Evolutionary conservation across 2,797 vertebrate genomes (phyloP).

Genomic region (Pogoniulus pusillus): DNA sequence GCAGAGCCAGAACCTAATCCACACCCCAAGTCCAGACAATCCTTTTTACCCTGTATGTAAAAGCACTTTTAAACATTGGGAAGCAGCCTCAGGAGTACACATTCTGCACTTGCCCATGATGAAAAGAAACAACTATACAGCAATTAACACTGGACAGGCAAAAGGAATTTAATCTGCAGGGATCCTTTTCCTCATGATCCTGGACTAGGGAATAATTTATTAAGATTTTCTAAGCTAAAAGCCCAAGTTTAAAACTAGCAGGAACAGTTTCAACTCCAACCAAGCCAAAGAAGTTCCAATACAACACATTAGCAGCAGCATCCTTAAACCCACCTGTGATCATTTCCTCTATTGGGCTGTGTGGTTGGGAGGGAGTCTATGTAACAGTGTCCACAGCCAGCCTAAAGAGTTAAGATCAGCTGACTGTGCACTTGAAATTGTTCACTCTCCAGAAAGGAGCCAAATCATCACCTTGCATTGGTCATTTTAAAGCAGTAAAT

Average conservation of each 20-base stretch:
- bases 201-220: neutral
- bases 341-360: conserved; percentile 23
- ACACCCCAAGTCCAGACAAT: neutral
- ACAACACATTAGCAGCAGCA: conserved; percentile 15
- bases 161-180: neutral
- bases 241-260: neutral
- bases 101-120: neutral
- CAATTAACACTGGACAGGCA: neutral
- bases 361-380: neutral
- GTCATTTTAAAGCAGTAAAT: conserved; percentile 48
- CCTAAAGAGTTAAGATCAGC: conserved; percentile 7
- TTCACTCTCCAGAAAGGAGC: conserved; percentile 41
- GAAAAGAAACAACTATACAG: neutral
- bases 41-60: neutral
- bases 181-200: neutral
- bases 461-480: conserved; percentile 13
- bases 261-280: neutral
- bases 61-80: neutral
- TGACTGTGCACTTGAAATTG: neutral
- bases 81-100: neutral
- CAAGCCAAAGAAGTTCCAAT: neutral
- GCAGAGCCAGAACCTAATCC: neutral
- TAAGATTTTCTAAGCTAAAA: neutral
- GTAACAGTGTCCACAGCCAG: neutral
- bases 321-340: neutral